These are phyloP conservation scores for Tenrec ecaudatus DNA, from an alignment of 2,113 vertebrate species.

Conservation along the genomic window DNA sequence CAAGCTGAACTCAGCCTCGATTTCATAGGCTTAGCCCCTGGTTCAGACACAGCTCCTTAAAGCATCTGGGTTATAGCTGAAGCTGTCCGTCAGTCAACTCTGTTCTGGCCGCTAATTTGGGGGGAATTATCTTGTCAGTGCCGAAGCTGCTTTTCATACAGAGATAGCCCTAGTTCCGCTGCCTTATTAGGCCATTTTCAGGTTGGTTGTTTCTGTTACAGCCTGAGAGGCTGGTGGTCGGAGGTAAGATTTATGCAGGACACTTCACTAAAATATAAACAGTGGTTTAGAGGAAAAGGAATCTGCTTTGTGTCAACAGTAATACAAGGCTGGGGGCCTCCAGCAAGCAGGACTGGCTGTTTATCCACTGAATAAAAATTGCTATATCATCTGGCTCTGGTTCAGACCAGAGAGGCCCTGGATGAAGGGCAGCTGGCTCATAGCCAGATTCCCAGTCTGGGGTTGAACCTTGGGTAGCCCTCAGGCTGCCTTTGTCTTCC, in stretches of 20 bases:
- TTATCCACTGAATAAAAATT: conserved; percentile 45
- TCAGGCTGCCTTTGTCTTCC: neutral
- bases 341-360: neutral
- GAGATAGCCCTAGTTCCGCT: conserved; percentile 71
- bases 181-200: conserved; percentile 74
- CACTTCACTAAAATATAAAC: conserved; percentile 70
- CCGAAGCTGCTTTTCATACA: neutral
- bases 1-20: neutral
- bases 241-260: conserved; percentile 56
- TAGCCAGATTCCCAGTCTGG: neutral
- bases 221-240: conserved; percentile 71
- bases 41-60: conserved; percentile 17
- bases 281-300: conserved; percentile 66
- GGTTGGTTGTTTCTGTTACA: conserved; percentile 72
- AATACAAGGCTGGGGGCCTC: neutral
- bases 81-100: neutral
- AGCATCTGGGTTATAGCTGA: conserved; percentile 1
- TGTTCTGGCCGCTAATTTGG: neutral
- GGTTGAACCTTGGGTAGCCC: neutral
- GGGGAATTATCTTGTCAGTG: neutral
- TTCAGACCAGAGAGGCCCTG: neutral
- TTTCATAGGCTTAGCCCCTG: neutral
- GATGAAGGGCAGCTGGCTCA: neutral
- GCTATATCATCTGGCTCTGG: conserved; percentile 51
- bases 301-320: conserved; percentile 62